Evolutionary conservation across 2,797 vertebrate genomes (phyloP), one percentile per base, ranked within the genome.

Genomic region (Anguilla anguilla): DNA sequence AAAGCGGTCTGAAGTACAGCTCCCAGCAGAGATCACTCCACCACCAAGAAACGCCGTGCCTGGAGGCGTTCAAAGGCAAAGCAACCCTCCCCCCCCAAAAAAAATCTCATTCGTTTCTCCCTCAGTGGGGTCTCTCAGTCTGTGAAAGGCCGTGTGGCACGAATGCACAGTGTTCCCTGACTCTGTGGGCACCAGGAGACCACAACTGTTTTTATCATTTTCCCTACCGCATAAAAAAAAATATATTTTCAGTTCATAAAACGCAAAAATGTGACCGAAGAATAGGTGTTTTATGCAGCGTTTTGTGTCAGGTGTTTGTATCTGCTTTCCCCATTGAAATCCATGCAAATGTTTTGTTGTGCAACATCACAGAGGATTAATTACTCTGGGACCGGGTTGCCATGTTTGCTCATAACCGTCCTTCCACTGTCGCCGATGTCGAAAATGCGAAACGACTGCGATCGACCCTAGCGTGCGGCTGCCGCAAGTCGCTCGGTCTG

Each of bases 51-150:
- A 46, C 19, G 6, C 59, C 28, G 9, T 46, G 55, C 53, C 35
- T 43, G 57, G 59, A 85, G 57, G 39, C 84, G 9, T 46, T 61
- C 83, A 55, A 84, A 39, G 10, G 83, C 84, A 64, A 85, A 85
- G 67, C 35, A 25, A 25, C 17, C 28, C 35, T 25, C 57, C 39
- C 31, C 39, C 39, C 39, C 39, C 3, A 3, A 43, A 43, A 43
- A 59, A 59, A 85, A 59, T 35, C 84, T 85, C 31, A 85, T 85
- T 59, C 25, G 74, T 74, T 86, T 86, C 43, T 7, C 13, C 13
- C 85, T 51, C 85, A 51, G 43, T 28, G 28, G 67, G 85, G 85
- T 53, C 6, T 35, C 25, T n/a, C n/a, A 19, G 25, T 22, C 39
- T 43, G 35, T 17, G 22, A 25, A 72, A 15, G 49, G 22, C 43